Base-by-base conservation (phyloP, 1,140 invertebrate genomes). In the Leucophenga varia region DNA sequence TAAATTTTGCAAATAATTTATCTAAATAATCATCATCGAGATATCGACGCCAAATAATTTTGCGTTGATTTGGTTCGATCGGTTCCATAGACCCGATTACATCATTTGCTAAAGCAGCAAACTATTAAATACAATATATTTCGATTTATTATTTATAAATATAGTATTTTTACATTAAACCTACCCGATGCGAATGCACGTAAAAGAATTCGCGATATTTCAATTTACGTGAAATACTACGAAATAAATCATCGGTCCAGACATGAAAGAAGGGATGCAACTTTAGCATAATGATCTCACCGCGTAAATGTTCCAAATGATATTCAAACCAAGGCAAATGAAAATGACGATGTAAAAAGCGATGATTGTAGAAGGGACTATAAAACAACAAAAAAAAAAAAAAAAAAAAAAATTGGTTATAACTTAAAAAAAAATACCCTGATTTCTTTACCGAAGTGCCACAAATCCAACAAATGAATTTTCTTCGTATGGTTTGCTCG, bases 381-480 rank as follows among this genome's bases (percentile, higher is more conserved):
- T n/a, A n/a, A n/a, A n/a, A n/a, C n/a, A n/a, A n/a, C n/a, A n/a
- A n/a, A n/a, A n/a, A n/a, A n/a, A n/a, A n/a, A n/a, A n/a, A n/a
- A n/a, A n/a, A 3, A 36, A 20, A 13, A 5, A 18, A 13, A 43
- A 34, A n/a, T 43, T 3, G 16, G 17, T n/a, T 43, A 30, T 13
- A 44, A 36, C 12, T 25, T 25, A 5, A 6, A 25, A 6, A 25
- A 6, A 25, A 25, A 37, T 3, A 46, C 2, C 25, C 18, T 8
- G 20, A 10, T 25, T 25, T 25, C 10, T 25, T 35, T 42, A 47
- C 50, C 45, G 18, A 4, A 72, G 4, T 1, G 67, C 46, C 17
- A 72, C 69, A 25, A 51, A 72, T 0, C 69, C 69, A 16, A 72
- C 53, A 4, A 52, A 14, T 1, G 54, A 61, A 22, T 72, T 72